Conservation (phyloP, 2,888 invertebrate genomes). For the Rugalucina vietnamica region DNA sequence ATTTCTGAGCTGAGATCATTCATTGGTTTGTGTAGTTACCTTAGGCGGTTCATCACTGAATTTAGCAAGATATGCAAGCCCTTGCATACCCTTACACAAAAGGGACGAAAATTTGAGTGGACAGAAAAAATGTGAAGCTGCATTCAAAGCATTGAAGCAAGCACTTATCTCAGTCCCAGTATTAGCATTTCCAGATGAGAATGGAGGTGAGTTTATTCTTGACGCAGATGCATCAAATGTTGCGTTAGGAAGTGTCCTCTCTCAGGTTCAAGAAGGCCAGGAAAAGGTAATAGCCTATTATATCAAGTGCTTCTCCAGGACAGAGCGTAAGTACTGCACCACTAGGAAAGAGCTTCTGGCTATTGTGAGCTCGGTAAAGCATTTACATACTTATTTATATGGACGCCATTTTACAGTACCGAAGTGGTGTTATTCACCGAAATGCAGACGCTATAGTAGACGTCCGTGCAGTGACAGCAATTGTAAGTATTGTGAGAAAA, state of each 20-base stretch:
- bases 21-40: conserved; percentile 36
- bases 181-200: conserved; percentile 50
- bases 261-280: conserved; percentile 32
- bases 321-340: conserved; percentile 25
- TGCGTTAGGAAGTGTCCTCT: conserved; percentile 48
- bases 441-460: conserved; percentile 40
- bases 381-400: conserved; percentile 32
- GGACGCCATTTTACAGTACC: conserved; percentile 8
- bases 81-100: conserved; percentile 36
- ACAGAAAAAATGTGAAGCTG: conserved; percentile 31
- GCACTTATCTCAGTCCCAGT: conserved; percentile 46
- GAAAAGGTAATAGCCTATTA: conserved; percentile 44
- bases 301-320: conserved; percentile 26
- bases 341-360: conserved; percentile 24
- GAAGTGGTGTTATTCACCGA: conserved; percentile 26
- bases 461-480: conserved; percentile 24
- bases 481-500: conserved; percentile 14
- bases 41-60: conserved; percentile 28
- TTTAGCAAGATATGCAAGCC: conserved; percentile 36
- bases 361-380: conserved; percentile 18
- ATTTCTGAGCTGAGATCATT: conserved; percentile 41
- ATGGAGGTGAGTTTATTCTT: conserved; percentile 16
- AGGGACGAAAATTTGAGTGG: conserved; percentile 34
- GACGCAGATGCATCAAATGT: conserved; percentile 35
- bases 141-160: conserved; percentile 45